Conservation (phyloP, 2,888 invertebrate genomes). For the Pimpla rufipes region DNA sequence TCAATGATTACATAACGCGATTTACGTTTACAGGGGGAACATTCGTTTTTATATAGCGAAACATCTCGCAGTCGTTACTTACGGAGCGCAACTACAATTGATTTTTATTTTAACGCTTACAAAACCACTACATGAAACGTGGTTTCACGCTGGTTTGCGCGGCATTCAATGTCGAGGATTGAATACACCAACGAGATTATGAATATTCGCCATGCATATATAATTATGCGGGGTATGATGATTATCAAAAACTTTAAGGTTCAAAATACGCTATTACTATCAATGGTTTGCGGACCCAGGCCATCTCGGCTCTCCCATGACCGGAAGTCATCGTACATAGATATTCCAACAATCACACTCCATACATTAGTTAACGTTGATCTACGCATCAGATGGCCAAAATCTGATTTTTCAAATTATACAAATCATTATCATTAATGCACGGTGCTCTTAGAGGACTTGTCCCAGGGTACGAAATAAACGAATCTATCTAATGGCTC, state of each 20-base stretch:
- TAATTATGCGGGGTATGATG: conserved; percentile 28
- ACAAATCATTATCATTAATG: not conserved
- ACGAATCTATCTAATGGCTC: too few relatives aligned
- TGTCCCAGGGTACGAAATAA: too few relatives aligned
- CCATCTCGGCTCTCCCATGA: conserved; percentile 7
- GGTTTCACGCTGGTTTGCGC: conserved; percentile 24
- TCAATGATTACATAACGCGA: conserved; percentile 51
- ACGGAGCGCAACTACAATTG: not conserved
- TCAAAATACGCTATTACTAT: conserved; percentile 50
- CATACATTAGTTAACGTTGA: conserved; percentile 4
- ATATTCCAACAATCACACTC: not conserved
- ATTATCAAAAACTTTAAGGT: conserved; percentile 41
- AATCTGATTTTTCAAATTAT: not conserved
- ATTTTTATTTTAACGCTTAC: conserved; percentile 42
- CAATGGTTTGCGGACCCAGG: conserved; percentile 43
- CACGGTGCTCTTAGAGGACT: too few relatives aligned
- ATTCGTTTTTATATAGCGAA: conserved; percentile 19
- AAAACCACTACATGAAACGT: conserved; percentile 28
- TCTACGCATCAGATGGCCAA: not conserved
- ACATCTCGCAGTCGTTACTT: not conserved
- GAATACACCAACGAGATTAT: conserved; percentile 10
- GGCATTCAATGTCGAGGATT: conserved; percentile 15
- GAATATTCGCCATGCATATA: conserved; percentile 23
- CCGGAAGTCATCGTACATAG: conserved; percentile 11
- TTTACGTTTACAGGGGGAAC: conserved; percentile 21